phyloP scores from a whole-genome alignment of 2,888 invertebrate species.

The Nesidiocoris tenuis region DNA sequence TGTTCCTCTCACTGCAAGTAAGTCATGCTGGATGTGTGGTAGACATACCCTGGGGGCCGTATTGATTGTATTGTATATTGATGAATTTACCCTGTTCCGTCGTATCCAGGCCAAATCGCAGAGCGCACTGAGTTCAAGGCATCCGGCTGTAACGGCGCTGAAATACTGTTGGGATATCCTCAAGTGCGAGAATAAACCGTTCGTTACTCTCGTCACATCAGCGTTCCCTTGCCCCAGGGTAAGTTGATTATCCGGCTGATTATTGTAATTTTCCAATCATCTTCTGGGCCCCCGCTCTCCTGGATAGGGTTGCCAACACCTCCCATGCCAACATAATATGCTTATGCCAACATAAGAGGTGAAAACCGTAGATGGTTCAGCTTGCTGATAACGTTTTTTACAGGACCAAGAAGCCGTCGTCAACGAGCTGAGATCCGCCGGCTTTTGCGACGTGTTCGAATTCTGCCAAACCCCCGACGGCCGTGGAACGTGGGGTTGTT shows the following conservation, averaged over 20 bases:
- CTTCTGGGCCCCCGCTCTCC: too few relatives aligned
- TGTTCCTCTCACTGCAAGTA: slow-evolving; percentile 86
- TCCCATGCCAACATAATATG: too few relatives aligned
- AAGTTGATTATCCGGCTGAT: too few relatives aligned
- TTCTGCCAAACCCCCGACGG: slow-evolving; percentile 59
- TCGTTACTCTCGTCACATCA: slow-evolving; percentile 86
- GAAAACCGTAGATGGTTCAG: too few relatives aligned
- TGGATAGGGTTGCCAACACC: too few relatives aligned
- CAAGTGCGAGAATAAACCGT: slow-evolving; percentile 85
- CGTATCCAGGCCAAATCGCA: slow-evolving; percentile 66
- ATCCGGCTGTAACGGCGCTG: slow-evolving; percentile 76
- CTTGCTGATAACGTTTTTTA: too few relatives aligned
- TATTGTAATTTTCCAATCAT: too few relatives aligned
- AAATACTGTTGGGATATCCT: slow-evolving; percentile 94
- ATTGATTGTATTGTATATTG: too few relatives aligned
- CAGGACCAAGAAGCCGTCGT: slow-evolving; percentile 83
- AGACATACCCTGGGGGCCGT: too few relatives aligned
- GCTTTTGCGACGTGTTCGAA: slow-evolving; percentile 92
- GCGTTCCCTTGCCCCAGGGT: slow-evolving; percentile 89
- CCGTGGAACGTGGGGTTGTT: slow-evolving; percentile 79
- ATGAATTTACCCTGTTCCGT: too few relatives aligned
- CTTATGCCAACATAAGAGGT: too few relatives aligned
- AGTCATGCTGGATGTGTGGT: too few relatives aligned
- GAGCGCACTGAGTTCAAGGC: slow-evolving; percentile 76
- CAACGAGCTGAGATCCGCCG: slow-evolving; percentile 79